Conservation (phyloP, 2,113 vertebrate genomes). For the Thymallus thymallus region DNA sequence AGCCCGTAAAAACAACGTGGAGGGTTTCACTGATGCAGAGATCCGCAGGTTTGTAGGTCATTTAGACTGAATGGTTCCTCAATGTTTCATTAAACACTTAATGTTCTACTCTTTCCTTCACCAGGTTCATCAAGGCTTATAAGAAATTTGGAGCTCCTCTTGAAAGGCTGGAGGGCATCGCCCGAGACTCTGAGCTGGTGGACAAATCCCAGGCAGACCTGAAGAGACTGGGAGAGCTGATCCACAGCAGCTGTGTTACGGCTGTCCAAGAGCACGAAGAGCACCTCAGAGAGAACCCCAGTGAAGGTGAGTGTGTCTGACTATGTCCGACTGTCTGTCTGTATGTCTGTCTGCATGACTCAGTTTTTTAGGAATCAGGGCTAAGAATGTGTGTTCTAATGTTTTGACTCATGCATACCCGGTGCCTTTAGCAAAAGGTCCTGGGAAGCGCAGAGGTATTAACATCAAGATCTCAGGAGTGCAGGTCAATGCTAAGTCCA, state of each 20-base stretch:
- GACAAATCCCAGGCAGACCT: constrained; percentile 96
- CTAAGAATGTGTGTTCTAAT: background rate
- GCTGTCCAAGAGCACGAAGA: constrained; percentile 96
- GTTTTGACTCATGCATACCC: background rate
- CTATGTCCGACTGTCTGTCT: no score
- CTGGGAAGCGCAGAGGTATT: constrained; percentile 93
- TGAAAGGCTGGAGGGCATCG: constrained; percentile 92
- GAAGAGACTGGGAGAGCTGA: constrained; percentile 89
- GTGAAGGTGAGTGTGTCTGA: constrained; percentile 78
- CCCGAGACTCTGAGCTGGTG: constrained; percentile 95
- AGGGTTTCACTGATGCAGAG: constrained; percentile 94
- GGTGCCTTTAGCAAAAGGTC: constrained; percentile 84
- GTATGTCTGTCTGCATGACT: no score
- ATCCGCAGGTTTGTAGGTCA: constrained; percentile 83
- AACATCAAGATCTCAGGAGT: constrained; percentile 99
- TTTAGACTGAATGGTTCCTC: background rate
- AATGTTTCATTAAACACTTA: background rate
- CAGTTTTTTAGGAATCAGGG: no score
- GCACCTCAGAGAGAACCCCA: constrained; percentile 90
- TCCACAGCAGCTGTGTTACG: constrained; percentile 88
- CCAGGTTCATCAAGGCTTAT: constrained; percentile 97
- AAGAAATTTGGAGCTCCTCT: constrained; percentile 98
- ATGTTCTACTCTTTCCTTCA: constrained; percentile 7
- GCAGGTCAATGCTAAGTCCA: constrained; percentile 97
- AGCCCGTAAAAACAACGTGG: constrained; percentile 93